Evolutionary conservation across 2,888 invertebrate species (phyloP), one percentile per base, ranked within the genome.

Genomic region (Zygaena filipendulae): DNA sequence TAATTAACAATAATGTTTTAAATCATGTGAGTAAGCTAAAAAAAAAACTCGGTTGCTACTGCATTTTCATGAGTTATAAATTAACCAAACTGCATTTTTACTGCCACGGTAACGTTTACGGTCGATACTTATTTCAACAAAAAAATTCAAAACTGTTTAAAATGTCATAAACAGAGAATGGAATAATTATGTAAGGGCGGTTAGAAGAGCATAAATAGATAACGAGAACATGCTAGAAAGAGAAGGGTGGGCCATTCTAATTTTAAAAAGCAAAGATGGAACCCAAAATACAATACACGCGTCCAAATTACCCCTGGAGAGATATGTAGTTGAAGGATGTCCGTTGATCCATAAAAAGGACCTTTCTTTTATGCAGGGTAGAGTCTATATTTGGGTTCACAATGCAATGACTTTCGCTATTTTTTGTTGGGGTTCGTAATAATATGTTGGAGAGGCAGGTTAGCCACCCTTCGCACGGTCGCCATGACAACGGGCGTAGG

Each of bases 221-320:
- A 43, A 43, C 30, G 21, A 35, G 25, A 38, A 36, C 39, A 48
- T 14, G 55, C 26, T 35, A 39, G 61, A 77, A 50, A 34, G 69
- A 62, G 72, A 75, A 37, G 51, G 54, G 56, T 46, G 59, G 40
- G 40, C 52, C 45, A 64, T 67, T 72, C 74, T 74, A 74, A 74
- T 67, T 75, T 74, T 69, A 77, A 77, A 77, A 77, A 75, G 71
- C 64, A 77, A 79, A 79, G 77, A 79, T 79, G 77, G 77, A 74
- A 68, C 71, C 77, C 71, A 58, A 77, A 75, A 69, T 61, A 74
- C 70, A 68, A 70, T 72, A 63, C 68, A 67, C 56, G 59, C 58
- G 58, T 69, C 69, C 59, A 67, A 58, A 71, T 70, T 64, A 60
- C 58, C 29, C 25, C 9, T 29, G 38, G 36, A 33, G 37, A 33